These are phyloP conservation scores for Conus canariensis DNA, from an alignment of 2,888 invertebrate genomes.

Conservation along the genomic window DNA sequence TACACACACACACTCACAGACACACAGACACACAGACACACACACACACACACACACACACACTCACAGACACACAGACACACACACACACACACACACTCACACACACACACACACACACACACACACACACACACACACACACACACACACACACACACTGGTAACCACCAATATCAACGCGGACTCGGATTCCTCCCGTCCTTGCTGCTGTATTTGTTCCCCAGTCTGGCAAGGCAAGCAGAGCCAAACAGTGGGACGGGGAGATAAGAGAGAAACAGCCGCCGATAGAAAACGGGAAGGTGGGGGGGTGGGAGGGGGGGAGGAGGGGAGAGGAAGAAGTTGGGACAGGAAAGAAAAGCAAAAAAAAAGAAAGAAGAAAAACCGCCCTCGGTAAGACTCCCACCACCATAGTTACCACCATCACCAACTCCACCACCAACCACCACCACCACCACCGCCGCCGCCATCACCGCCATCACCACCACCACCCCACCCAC, in stretches of 20 bases:
- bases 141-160: neutral
- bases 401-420: neutral
- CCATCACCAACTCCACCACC: neutral
- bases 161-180: neutral
- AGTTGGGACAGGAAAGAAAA: too few relatives aligned
- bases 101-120: conserved; percentile 7
- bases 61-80: conserved; percentile 8
- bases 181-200: too few relatives aligned
- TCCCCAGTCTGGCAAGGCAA: too few relatives aligned
- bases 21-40: conserved; percentile 17
- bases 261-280: too few relatives aligned
- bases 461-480: too few relatives aligned
- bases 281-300: neutral
- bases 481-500: too few relatives aligned
- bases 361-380: neutral
- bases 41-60: conserved; percentile 21
- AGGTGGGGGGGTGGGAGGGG: neutral
- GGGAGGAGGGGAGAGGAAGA: neutral
- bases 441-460: neutral
- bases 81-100: conserved; percentile 2
- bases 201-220: too few relatives aligned
- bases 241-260: neutral
- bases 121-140: conserved; percentile 14
- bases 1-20: neutral
- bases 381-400: neutral